Percentiles rank a stretch among this genome's conserved stretches.
These are phyloP conservation scores for Halocynthia roretzi DNA, from an alignment of 23 tunicate genomes.

Conservation along the genomic window DNA sequence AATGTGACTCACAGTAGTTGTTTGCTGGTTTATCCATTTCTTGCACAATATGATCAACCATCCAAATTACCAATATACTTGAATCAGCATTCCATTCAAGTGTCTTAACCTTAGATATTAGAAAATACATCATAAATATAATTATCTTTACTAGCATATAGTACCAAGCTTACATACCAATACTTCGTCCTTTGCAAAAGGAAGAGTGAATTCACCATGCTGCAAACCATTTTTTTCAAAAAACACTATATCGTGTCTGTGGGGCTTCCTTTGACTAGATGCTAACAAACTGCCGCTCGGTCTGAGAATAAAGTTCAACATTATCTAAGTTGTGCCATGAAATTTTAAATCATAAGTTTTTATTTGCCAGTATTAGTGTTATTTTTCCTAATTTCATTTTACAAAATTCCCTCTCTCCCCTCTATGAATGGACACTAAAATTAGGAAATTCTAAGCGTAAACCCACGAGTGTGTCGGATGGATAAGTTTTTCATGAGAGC, in stretches of 20 bases:
- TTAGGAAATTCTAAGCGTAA: too few relatives aligned
- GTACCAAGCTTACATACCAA: not conserved
- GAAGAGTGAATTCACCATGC: constrained; percentile 87
- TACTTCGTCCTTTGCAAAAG: constrained; percentile 56
- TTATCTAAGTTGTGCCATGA: too few relatives aligned
- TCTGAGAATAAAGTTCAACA: constrained; percentile 5
- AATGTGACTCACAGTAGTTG: too few relatives aligned
- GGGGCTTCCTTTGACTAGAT: constrained; percentile 64
- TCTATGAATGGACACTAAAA: too few relatives aligned
- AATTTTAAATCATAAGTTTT: too few relatives aligned
- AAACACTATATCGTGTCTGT: constrained; percentile 64
- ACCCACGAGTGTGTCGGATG: too few relatives aligned
- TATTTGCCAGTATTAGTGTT: too few relatives aligned
- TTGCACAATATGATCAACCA: not conserved
- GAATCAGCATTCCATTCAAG: constrained; percentile 84
- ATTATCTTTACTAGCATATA: too few relatives aligned
- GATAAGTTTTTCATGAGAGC: too few relatives aligned
- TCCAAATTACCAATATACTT: constrained; percentile 34
- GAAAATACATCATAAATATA: too few relatives aligned
- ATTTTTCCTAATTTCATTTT: too few relatives aligned
- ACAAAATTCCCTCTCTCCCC: too few relatives aligned
- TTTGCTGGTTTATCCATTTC: not conserved
- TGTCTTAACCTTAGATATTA: constrained; percentile 11
- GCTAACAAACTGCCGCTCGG: constrained; percentile 87
- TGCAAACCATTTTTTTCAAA: constrained; percentile 87